These are phyloP conservation scores for Elephantulus edwardii DNA, from an alignment of 2,113 vertebrate species.

Conservation along the genomic window DNA sequence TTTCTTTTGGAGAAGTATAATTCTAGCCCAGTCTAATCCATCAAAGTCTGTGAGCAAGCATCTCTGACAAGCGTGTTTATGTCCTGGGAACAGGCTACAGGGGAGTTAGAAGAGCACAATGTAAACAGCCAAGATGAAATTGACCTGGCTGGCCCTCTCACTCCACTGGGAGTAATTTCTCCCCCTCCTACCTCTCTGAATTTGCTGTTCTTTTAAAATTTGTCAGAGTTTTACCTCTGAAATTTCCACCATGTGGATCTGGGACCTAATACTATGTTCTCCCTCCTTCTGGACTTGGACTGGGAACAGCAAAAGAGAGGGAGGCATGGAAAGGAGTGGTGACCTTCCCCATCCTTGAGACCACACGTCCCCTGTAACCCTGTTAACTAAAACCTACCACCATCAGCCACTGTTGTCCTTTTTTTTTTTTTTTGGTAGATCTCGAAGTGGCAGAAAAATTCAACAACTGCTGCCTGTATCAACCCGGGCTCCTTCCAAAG, in stretches of 20 bases:
- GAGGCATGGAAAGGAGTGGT: background rate
- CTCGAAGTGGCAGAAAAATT: background rate
- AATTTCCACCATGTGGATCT: background rate
- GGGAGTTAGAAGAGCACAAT: background rate
- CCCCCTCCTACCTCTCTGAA: background rate
- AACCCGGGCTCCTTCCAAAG: background rate
- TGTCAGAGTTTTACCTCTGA: background rate
- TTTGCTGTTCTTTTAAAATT: background rate
- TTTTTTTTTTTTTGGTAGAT: background rate
- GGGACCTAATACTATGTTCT: background rate
- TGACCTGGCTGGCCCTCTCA: background rate
- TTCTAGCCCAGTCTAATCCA: background rate
- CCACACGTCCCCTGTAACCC: background rate
- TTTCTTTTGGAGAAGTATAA: constrained; percentile 5
- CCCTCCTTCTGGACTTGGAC: background rate
- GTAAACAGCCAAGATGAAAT: background rate
- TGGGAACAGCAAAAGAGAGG: background rate
- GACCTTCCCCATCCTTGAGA: background rate
- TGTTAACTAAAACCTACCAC: background rate
- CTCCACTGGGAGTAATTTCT: background rate
- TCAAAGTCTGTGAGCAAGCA: background rate
- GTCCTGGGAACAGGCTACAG: background rate
- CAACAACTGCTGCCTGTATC: background rate
- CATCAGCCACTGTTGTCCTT: background rate
- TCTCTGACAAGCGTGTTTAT: background rate